Evolutionary conservation across 2,113 vertebrate genomes (phyloP).

Genomic region (Aythya baeri): DNA sequence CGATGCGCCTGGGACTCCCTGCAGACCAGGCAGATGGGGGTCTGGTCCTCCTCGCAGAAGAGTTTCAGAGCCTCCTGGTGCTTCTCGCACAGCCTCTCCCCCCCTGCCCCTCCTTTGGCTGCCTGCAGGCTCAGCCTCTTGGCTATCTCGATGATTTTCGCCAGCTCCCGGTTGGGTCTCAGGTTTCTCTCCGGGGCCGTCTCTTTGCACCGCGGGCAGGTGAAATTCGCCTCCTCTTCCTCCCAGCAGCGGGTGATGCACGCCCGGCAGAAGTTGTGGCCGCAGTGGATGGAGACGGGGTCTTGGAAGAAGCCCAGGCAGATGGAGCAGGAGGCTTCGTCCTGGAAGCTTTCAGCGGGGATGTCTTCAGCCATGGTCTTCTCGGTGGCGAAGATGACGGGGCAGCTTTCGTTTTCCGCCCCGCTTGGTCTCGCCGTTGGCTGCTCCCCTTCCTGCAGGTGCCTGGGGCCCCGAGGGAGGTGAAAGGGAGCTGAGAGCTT

Average conservation of each 20-base stretch:
- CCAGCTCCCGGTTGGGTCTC: slow-evolving; percentile 84
- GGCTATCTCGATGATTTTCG: slow-evolving; percentile 81
- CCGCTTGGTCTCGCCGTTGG: not conserved
- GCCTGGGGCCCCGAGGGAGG: not conserved
- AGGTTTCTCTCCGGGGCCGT: slow-evolving; percentile 46
- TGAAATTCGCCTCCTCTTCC: not conserved
- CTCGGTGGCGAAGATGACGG: not conserved
- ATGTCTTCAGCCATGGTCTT: slow-evolving; percentile 35
- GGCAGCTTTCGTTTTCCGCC: not conserved
- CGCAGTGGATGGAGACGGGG: slow-evolving; percentile 75
- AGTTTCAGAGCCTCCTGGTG: slow-evolving; percentile 84
- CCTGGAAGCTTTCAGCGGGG: not conserved
- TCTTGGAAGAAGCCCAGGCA: slow-evolving; percentile 74
- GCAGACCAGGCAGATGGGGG: slow-evolving; percentile 82
- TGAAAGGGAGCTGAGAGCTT: not conserved
- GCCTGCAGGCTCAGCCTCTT: slow-evolving; percentile 59
- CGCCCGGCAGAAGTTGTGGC: slow-evolving; percentile 75
- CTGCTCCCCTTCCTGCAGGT: not conserved
- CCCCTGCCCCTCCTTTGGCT: rapidly evolving
- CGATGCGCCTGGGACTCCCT: slow-evolving; percentile 76
- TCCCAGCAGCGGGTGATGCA: slow-evolving; percentile 74
- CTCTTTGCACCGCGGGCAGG: slow-evolving; percentile 73
- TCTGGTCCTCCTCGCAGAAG: slow-evolving; percentile 86
- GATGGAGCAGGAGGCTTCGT: slow-evolving; percentile 73
- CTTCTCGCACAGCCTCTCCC: slow-evolving; percentile 63